A percentile compares a stretch with the other conserved stretches of the same genome.
Evolutionary conservation across 2,888 invertebrate species (phyloP).

Genomic region (Diplazon laetatorius): DNA sequence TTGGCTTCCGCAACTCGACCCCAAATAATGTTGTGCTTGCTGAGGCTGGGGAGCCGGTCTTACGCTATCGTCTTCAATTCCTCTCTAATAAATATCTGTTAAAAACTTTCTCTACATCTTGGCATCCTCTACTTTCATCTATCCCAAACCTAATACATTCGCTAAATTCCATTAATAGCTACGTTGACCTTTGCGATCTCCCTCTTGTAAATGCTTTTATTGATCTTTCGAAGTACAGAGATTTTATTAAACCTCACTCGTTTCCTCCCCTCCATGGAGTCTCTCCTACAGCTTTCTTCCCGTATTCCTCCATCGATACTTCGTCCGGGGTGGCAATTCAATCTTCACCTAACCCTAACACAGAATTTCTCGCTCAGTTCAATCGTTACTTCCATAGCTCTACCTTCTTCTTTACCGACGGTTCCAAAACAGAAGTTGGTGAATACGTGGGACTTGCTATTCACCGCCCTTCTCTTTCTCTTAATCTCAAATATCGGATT

Average conservation of each 20-base stretch:
- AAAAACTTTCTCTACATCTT: not conserved
- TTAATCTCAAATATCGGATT: constrained; percentile 27
- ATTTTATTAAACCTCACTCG: not conserved
- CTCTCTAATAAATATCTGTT: not conserved
- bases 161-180: not conserved
- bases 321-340: not conserved
- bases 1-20: not conserved
- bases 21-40: not conserved
- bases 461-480: constrained; percentile 14
- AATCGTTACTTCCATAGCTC: not conserved
- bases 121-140: not conserved
- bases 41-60: not conserved
- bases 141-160: not conserved
- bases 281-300: not conserved
- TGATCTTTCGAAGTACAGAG: not conserved
- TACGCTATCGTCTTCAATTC: not conserved
- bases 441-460: constrained; percentile 31
- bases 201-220: constrained; percentile 8
- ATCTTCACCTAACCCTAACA: not conserved
- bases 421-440: constrained; percentile 28
- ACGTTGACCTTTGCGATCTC: not conserved
- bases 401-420: constrained; percentile 56
- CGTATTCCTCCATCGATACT: not conserved
- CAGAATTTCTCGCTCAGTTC: not conserved
- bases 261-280: not conserved